These are phyloP conservation scores for Chrysolina haemoptera DNA, from an alignment of 2,888 invertebrate species.

Conservation along the genomic window DNA sequence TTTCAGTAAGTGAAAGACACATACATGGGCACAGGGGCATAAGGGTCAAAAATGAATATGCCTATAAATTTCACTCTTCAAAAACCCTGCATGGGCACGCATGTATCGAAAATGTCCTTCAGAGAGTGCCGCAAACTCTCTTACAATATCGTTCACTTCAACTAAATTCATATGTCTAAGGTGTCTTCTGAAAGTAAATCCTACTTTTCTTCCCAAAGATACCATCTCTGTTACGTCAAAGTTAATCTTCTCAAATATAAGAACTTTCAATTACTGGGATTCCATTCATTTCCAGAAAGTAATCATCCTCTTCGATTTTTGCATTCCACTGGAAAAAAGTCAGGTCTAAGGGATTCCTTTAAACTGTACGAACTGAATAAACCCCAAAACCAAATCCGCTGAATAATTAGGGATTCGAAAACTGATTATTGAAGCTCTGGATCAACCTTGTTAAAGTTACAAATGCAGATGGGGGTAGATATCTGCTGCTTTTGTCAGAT, in stretches of 20 bases:
- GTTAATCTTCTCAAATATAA: background rate
- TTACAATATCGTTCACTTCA: no score
- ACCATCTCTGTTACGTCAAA: background rate
- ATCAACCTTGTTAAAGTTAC: constrained; percentile 58
- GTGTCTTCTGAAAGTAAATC: background rate
- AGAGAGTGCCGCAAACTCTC: no score
- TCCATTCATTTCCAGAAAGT: constrained; percentile 12
- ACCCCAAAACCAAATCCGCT: constrained; percentile 48
- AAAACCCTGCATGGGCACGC: no score
- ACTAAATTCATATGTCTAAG: background rate
- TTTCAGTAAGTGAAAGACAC: no score
- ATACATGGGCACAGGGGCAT: no score
- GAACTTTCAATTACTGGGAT: background rate
- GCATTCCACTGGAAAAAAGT: constrained; percentile 7
- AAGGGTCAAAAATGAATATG: no score
- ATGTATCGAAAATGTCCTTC: no score
- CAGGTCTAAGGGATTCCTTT: constrained; percentile 8
- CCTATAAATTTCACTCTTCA: no score
- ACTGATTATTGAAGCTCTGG: constrained; percentile 59
- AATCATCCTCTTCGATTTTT: constrained; percentile 11
- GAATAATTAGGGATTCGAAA: constrained; percentile 62
- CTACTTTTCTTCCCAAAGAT: background rate
- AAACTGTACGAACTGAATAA: constrained; percentile 33
- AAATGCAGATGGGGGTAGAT: constrained; percentile 62
- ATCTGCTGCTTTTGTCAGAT: constrained; percentile 60